These are phyloP conservation scores for Ammodytes marinus DNA, from an alignment of 2,113 vertebrate genomes.

Conservation along the genomic window DNA sequence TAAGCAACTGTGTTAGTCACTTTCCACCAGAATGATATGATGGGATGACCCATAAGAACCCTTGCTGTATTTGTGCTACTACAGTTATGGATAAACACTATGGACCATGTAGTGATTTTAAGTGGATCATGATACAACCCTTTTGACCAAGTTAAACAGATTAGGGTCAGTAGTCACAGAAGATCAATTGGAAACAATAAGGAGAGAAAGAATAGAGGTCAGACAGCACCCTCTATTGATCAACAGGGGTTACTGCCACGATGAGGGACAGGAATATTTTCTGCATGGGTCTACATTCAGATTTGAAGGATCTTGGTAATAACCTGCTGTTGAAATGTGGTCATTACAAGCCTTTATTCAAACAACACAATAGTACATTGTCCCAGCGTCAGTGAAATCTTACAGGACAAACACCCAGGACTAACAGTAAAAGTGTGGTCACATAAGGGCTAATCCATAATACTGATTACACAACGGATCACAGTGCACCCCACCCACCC, in stretches of 20 bases:
- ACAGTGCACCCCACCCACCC: slow-evolving; percentile 54
- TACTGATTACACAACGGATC: slow-evolving; percentile 32
- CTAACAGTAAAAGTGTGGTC: slow-evolving; percentile 23
- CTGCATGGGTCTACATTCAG: background rate
- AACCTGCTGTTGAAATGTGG: background rate
- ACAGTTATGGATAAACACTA: slow-evolving; percentile 30
- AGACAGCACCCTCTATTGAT: slow-evolving; percentile 63
- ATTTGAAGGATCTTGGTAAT: background rate
- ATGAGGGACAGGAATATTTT: background rate
- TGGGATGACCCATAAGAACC: slow-evolving; percentile 34
- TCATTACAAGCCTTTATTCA: background rate
- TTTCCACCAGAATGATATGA: slow-evolving; percentile 53
- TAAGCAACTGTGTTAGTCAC: slow-evolving; percentile 57
- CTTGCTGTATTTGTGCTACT: slow-evolving; percentile 27
- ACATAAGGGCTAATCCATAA: slow-evolving; percentile 39
- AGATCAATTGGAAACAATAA: slow-evolving; percentile 47
- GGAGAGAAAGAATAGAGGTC: slow-evolving; percentile 26
- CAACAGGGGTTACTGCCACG: slow-evolving; percentile 9
- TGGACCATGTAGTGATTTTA: slow-evolving; percentile 36
- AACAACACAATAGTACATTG: background rate
- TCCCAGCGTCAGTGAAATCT: background rate
- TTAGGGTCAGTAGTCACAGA: slow-evolving; percentile 46
- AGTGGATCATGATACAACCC: slow-evolving; percentile 49
- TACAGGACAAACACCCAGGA: slow-evolving; percentile 17
- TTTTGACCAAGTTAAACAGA: slow-evolving; percentile 58